A percentile compares a stretch with the other conserved stretches of the same genome.
These are phyloP conservation scores for Entomyzon cyanotis DNA, from an alignment of 2,113 vertebrate species.

Conservation along the genomic window DNA sequence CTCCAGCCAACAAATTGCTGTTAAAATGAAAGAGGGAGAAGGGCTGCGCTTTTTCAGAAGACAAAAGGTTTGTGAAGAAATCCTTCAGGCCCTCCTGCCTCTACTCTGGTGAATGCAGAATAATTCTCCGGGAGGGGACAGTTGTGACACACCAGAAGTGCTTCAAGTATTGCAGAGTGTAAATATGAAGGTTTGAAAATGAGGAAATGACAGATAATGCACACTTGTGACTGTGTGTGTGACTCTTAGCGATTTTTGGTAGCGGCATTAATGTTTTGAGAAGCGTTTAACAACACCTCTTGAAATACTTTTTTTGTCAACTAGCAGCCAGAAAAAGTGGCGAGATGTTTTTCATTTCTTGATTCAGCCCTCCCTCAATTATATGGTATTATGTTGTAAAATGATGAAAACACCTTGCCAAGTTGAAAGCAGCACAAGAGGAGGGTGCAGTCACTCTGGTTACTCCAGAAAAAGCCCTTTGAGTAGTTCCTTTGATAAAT, in stretches of 20 bases:
- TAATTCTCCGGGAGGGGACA: not conserved
- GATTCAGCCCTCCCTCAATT: not conserved
- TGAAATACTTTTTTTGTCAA: not conserved
- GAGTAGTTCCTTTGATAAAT: not conserved
- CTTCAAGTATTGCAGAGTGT: not conserved
- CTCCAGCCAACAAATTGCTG: not conserved
- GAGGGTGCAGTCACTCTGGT: not conserved
- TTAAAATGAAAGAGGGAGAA: slow-evolving; percentile 28
- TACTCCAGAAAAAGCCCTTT: not conserved
- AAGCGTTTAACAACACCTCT: not conserved
- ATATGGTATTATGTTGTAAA: not conserved
- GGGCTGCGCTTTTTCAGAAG: not conserved
- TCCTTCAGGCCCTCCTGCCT: not conserved
- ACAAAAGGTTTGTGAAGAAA: not conserved
- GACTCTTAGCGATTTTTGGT: not conserved
- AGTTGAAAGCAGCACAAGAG: not conserved
- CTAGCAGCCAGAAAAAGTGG: not conserved
- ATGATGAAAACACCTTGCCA: not conserved
- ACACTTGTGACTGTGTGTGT: not conserved
- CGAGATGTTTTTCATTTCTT: not conserved
- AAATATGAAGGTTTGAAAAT: not conserved
- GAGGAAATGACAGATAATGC: not conserved
- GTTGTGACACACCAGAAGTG: not conserved
- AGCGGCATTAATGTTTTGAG: not conserved
- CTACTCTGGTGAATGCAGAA: not conserved